Evolutionary conservation across 2,797 vertebrate genomes (phyloP).

Genomic region (Buceros bicornis): DNA sequence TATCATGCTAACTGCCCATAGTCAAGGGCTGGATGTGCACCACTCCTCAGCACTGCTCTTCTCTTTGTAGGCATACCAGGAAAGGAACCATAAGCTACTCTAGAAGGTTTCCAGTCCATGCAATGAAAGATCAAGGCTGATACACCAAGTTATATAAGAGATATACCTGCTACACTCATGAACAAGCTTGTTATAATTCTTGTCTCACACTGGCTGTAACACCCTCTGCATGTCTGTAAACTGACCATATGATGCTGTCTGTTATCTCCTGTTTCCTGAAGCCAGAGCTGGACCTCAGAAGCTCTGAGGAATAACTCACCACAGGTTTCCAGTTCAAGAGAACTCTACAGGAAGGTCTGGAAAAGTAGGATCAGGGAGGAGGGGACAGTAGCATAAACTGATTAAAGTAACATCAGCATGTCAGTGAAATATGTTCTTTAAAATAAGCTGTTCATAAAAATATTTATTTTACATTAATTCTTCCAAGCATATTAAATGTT

Average conservation of each 20-base stretch:
- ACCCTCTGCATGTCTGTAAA: not conserved
- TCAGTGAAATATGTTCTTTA: not conserved
- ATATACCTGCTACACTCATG: rapidly evolving
- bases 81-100: not conserved
- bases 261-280: not conserved
- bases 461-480: not conserved
- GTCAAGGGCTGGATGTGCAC: rapidly evolving
- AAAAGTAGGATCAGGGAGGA: not conserved
- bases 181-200: not conserved
- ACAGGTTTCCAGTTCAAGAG: not conserved
- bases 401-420: not conserved
- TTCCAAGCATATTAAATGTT: not conserved
- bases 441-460: not conserved
- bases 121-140: not conserved
- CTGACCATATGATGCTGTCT: not conserved
- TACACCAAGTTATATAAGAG: not conserved
- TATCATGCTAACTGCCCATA: not conserved
- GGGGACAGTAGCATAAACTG: not conserved
- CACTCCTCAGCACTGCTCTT: not conserved
- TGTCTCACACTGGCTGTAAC: not conserved
- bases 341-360: not conserved
- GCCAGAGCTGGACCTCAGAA: not conserved
- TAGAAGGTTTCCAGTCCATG: not conserved
- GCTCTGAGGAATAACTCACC: not conserved
- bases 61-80: not conserved